These are phyloP conservation scores for Danionella dracula DNA, from an alignment of 2,797 vertebrate species.

Conservation along the genomic window DNA sequence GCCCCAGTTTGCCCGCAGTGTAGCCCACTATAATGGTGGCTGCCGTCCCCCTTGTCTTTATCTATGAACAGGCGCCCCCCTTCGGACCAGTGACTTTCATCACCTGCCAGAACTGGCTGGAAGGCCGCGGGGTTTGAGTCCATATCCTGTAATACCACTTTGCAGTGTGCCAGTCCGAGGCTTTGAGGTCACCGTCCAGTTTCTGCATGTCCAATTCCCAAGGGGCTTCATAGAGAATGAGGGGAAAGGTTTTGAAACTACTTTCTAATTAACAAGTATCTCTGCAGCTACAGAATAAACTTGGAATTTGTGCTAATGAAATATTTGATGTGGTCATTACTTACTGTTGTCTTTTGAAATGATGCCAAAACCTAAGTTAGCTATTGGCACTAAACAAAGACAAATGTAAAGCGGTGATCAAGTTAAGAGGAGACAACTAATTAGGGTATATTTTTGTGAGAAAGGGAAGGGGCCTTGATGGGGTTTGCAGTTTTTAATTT, in stretches of 20 bases:
- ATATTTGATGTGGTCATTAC: too few relatives aligned
- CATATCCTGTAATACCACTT: not conserved
- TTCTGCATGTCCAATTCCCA: not conserved
- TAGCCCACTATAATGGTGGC: constrained; percentile 25
- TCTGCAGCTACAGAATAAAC: too few relatives aligned
- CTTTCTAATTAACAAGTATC: too few relatives aligned
- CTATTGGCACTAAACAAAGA: too few relatives aligned
- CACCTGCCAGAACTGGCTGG: constrained; percentile 31
- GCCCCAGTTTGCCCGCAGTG: constrained; percentile 23
- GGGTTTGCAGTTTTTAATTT: too few relatives aligned
- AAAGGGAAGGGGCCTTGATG: too few relatives aligned
- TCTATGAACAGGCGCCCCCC: constrained; percentile 27
- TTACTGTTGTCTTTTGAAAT: too few relatives aligned
- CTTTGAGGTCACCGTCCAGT: not conserved
- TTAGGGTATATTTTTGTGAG: too few relatives aligned
- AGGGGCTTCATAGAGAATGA: not conserved
- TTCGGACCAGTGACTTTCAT: constrained; percentile 40
- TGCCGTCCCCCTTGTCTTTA: constrained; percentile 35
- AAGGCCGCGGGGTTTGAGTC: constrained; percentile 17
- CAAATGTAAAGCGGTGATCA: too few relatives aligned
- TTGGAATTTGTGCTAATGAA: too few relatives aligned
- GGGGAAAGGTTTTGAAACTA: not conserved
- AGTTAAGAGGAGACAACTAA: too few relatives aligned
- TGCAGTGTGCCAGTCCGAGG: constrained; percentile 5
- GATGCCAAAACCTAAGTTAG: too few relatives aligned